Base-by-base conservation (phyloP, 2,797 vertebrate genomes). In the Bryconaethiops microstoma region DNA sequence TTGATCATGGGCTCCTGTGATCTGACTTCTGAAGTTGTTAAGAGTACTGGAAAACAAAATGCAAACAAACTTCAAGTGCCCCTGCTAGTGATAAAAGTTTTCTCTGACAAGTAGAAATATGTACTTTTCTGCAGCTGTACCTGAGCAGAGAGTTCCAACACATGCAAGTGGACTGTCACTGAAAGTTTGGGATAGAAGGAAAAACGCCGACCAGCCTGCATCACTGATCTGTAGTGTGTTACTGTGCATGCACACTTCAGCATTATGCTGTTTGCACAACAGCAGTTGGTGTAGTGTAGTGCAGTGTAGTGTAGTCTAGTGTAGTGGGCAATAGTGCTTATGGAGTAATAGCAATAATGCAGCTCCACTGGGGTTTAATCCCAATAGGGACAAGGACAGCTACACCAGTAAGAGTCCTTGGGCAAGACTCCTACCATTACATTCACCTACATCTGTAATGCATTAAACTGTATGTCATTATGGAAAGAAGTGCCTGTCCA, bases 11-110 rank as follows among this genome's bases (percentile, higher is more conserved):
- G 91, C 92, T 94, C 92, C 94, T 95, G 93, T 95, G 94, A 95
- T 94, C 95, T 93, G 93, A 95, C 94, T 95, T 95, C 94, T 95
- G 93, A 95, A 95, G 94, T 94, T 95, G 94, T 95, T 95, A 95
- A 95, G 94, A 94, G 92, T 91, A 92, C 92, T 92, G 93, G 92
- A 94, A 95, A 94, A 94, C 94, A 94, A 95, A 94, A 95, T 94
- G 93, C 93, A 95, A 95, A 94, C 94, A 95, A 95, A 95, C 94
- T 95, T 95, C 94, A 95, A 94, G 93, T 92, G 92, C 92, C 93
- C 90, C 91, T 91, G 92, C 92, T 94, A 94, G 93, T 93, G 92
- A 94, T 93, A 93, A 94, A 95, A 95, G 93, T 94, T 95, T 94
- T 91, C 92, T 93, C 90, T 92, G 93, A 94, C 93, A 92, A 92